Base-by-base conservation (phyloP, 1,140 invertebrate species). In the Odontomachus brunneus region DNA sequence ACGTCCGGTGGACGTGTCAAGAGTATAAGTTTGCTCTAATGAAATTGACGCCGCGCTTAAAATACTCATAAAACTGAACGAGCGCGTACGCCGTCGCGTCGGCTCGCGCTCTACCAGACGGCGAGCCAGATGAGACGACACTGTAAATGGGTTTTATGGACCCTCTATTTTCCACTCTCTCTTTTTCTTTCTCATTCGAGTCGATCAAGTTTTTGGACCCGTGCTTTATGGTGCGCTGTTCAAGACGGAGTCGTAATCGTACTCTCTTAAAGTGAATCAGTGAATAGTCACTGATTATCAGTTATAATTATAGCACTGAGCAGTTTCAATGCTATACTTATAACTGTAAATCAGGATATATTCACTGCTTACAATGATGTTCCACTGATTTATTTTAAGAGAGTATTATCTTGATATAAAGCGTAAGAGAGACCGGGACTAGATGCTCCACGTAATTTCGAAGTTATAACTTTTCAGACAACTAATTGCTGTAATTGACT, bases 131-230 rank as follows among this genome's bases (percentile, higher is more conserved):
- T 63, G 69, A 69, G 65, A 7, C 63, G 51, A 71, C 51, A 57
- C 33, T 71, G 57, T 57, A 59, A 87, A 75, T 19, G 48, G 38
- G 65, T 38, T 87, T 83, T 80, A 80, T 72, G 66, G 49, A 51
- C 55, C 74, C 63, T 72, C 22, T 19, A n/a, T 14, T 22, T 19
- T 19, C n/a, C n/a, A 1, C 29, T 49, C 38, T 11, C 38, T 44
- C 38, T 11, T 44, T 44, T 44, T 44, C 38, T 44, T 44, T 44
- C 51, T 48, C 48, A n/a, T 48, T 67, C 29, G 48, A 69, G 66
- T 62, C 51, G 51, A 87, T n/a, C 38, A 57, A 63, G 73, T 59
- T 55, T 74, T 75, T 83, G 60, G 65, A 76, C 59, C 19, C n/a
- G 71, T 55, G 59, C 59, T 86, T 86, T 82, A 83, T n/a, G 53